A percentile compares a stretch with the other conserved stretches of the same genome.
Conservation (phyloP, 1,140 invertebrate genomes). For the Physella acuta region DNA sequence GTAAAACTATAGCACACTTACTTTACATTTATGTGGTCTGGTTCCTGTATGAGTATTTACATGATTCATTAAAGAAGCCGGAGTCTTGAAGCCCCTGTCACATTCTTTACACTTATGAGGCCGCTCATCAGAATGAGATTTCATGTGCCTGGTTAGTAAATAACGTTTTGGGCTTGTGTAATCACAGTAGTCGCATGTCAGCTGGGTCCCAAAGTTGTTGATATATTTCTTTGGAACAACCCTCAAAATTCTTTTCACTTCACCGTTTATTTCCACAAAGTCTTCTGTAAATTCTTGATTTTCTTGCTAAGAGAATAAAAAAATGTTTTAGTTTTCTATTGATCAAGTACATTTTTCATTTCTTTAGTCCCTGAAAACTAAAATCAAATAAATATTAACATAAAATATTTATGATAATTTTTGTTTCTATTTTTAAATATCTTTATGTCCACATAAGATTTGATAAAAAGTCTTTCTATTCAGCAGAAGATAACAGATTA, state of each 20-base stretch:
- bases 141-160: slow-evolving; percentile 89
- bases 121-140: slow-evolving; percentile 90
- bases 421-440: too few relatives aligned
- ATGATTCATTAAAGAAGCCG: slow-evolving; percentile 91
- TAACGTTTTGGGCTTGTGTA: slow-evolving; percentile 88
- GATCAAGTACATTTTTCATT: too few relatives aligned
- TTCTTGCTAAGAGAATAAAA: slow-evolving; percentile 18
- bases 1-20: slow-evolving; percentile 8
- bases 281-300: slow-evolving; percentile 9
- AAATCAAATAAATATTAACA: too few relatives aligned
- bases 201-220: slow-evolving; percentile 9
- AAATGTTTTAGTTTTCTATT: too few relatives aligned
- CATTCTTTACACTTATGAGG: slow-evolving; percentile 94
- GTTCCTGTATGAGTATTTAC: slow-evolving; percentile 91
- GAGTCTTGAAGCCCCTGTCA: slow-evolving; percentile 91
- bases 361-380: too few relatives aligned
- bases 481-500: too few relatives aligned
- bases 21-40: slow-evolving; percentile 90
- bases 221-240: slow-evolving; percentile 20
- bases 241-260: slow-evolving; percentile 16
- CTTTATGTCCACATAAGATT: too few relatives aligned
- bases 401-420: too few relatives aligned
- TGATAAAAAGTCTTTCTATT: too few relatives aligned
- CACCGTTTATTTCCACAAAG: slow-evolving; percentile 14
- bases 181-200: slow-evolving; percentile 85